phyloP scores from a whole-genome alignment of 2,113 vertebrate genomes.

The Sprattus sprattus region DNA sequence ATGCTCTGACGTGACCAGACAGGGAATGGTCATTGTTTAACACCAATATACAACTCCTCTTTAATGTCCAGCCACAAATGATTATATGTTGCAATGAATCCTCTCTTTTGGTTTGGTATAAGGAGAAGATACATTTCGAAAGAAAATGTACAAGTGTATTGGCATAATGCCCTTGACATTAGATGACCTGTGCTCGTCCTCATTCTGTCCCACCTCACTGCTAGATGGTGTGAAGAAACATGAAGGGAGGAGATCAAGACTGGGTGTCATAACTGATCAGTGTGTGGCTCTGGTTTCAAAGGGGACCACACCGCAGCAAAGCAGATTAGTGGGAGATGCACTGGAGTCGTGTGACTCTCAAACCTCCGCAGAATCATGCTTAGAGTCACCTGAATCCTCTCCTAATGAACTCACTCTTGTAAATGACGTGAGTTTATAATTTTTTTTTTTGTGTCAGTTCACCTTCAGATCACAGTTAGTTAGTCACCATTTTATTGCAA shows the following conservation, averaged over 20 bases:
- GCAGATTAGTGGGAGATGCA: slow-evolving; percentile 48
- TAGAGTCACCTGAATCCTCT: neutral
- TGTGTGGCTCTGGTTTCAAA: slow-evolving; percentile 49
- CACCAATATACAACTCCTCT: neutral
- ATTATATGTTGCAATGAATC: neutral
- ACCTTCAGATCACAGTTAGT: neutral
- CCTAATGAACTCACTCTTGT: neutral
- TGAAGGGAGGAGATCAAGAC: slow-evolving; percentile 2
- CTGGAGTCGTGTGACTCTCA: slow-evolving; percentile 54
- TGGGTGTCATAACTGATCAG: slow-evolving; percentile 52
- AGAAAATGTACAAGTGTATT: neutral
- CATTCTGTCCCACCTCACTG: neutral
- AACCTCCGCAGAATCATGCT: neutral
- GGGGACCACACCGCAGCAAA: slow-evolving; percentile 46
- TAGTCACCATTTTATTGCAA: too few species aligned
- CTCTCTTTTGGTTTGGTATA: neutral
- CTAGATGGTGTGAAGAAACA: neutral
- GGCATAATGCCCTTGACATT: neutral
- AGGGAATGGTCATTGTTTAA: neutral
- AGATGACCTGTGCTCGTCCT: neutral
- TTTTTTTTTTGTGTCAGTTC: neutral
- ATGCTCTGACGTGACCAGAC: neutral
- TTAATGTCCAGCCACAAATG: neutral
- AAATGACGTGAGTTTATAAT: neutral
- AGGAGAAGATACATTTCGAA: neutral